Base-by-base conservation (phyloP, 2,797 vertebrate species). In the Brachyalestes nurse region DNA sequence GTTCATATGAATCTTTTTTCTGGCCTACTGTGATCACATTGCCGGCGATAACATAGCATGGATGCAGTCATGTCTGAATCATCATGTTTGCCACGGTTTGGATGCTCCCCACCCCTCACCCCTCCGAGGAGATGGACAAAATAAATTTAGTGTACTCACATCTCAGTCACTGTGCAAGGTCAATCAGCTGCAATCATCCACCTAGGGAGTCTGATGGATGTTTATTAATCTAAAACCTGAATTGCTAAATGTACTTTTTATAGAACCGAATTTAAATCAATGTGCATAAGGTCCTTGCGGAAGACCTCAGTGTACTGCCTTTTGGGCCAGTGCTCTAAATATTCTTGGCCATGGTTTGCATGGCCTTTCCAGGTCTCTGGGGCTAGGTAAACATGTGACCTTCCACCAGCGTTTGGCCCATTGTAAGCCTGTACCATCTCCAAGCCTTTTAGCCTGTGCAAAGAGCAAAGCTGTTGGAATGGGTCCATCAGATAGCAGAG, bases 381-480 rank as follows among this genome's bases (percentile, higher is more conserved):
- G 92, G 90, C 89, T 88, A 88, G 86, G 88, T 90, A 93, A 94
- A 91, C 91, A 93, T 92, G 93, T 92, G 91, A 85, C 87, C 90
- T 89, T 92, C 89, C 90, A 49, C 87, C 87, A 90, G 91, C 91
- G 92, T 92, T 90, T 91, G 90, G 92, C 90, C 91, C 85, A 85
- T 88, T 89, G 90, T 92, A 93, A 92, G 93, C 90, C 91, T 90
- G 89, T 91, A 91, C 91, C 90, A 92, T 94, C 92, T 93, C 90
- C 90, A 91, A 92, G 88, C 92, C 90, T 93, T 94, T 94, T 92
- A 93, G 92, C 89, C 90, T 74, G 88, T 91, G 91, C 90, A 94
- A 93, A 93, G 88, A 91, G 92, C 90, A 93, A 93, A 93, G 90
- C 90, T 92, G 93, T 93, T 95, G 93, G 93, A 94, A 90, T 77